Percentiles rank a stretch among this genome's conserved stretches.
phyloP scores from a whole-genome alignment of 2,888 invertebrate species.

The Trisateles emortualis region DNA sequence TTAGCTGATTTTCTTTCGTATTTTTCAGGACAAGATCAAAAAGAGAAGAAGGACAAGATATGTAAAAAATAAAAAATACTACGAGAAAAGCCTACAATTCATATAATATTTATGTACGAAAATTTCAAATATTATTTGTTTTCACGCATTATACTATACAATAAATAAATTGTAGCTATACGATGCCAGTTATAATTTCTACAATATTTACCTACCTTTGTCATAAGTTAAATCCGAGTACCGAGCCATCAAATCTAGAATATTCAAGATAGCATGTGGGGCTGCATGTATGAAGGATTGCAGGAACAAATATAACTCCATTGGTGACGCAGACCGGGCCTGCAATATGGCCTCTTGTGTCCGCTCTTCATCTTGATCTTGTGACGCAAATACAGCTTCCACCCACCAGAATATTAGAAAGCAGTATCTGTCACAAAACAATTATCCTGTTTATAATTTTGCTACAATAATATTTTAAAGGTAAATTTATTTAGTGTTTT shows the following conservation, averaged over 20 bases:
- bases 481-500: no score
- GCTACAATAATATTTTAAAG: neutral
- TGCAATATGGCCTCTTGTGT: constrained; percentile 87
- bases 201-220: constrained; percentile 86
- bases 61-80: no score
- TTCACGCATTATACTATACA: no score
- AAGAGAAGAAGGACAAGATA: no score
- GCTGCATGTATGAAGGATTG: constrained; percentile 93
- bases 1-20: no score
- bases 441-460: constrained; percentile 4
- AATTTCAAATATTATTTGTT: no score
- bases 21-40: no score
- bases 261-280: constrained; percentile 89
- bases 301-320: constrained; percentile 92
- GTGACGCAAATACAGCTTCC: constrained; percentile 88
- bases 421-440: constrained; percentile 85
- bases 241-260: constrained; percentile 87
- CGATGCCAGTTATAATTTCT: no score
- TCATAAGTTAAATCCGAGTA: constrained; percentile 86
- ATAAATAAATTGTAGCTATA: no score
- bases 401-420: constrained; percentile 92
- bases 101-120: no score
- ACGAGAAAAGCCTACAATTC: no score
- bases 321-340: constrained; percentile 89
- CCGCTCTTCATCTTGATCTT: constrained; percentile 84